Conservation (phyloP, 92 coral and sea anemone species). For the Pocillopora grandis region DNA sequence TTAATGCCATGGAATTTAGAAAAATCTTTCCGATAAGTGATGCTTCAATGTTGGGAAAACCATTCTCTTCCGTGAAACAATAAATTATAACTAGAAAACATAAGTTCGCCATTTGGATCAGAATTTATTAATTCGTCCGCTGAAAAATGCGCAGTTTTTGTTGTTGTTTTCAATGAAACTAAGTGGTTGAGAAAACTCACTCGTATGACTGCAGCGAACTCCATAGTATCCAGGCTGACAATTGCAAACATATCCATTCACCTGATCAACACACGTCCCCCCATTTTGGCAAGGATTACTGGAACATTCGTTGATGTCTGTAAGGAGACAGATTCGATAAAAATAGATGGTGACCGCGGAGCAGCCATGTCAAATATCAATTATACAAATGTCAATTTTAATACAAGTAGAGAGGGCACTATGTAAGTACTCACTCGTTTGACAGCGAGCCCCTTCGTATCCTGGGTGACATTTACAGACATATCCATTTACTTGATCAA, state of each 20-base stretch:
- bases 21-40: too few species aligned
- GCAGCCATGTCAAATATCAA: too few species aligned
- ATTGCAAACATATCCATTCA: neutral
- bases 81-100: too few species aligned
- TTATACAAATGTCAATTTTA: too few species aligned
- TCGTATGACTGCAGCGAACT: neutral
- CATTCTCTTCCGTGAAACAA: too few species aligned
- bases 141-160: too few species aligned
- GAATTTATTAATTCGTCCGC: too few species aligned
- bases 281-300: neutral
- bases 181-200: neutral
- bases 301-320: constrained; percentile 17
- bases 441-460: neutral
- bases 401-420: too few species aligned
- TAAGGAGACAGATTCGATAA: neutral
- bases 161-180: neutral
- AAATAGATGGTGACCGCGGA: too few species aligned
- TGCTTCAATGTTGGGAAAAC: too few species aligned
- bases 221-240: neutral
- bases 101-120: too few species aligned
- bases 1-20: too few species aligned
- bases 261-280: neutral
- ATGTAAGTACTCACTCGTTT: neutral
- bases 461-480: neutral
- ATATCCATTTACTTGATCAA: neutral